A percentile compares a stretch with the other conserved stretches of the same genome.
Conservation (phyloP, 2,113 vertebrate species). For the Sceloporus undulatus region DNA sequence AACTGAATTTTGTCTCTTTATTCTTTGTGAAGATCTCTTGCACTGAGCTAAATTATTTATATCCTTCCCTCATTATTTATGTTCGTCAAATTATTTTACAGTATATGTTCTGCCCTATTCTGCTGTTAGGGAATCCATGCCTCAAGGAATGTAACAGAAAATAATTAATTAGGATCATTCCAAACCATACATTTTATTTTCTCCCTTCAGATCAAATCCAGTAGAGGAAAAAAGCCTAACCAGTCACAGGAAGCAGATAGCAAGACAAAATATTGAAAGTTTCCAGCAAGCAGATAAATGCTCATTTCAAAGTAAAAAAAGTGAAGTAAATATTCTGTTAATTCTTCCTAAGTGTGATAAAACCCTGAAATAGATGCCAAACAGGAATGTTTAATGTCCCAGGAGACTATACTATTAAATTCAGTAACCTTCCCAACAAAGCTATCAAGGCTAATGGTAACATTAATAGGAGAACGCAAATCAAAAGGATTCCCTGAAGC, state of each 20-base stretch:
- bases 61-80: not conserved
- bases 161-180: conserved; percentile 29
- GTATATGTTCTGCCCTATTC: not conserved
- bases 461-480: conserved; percentile 71
- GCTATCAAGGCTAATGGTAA: conserved; percentile 71
- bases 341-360: conserved; percentile 56
- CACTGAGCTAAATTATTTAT: conserved; percentile 27
- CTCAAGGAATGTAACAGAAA: not conserved
- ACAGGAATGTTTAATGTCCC: conserved; percentile 54
- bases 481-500: conserved; percentile 66
- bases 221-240: conserved; percentile 25
- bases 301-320: conserved; percentile 39
- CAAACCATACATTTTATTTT: not conserved
- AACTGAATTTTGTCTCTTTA: conserved; percentile 16
- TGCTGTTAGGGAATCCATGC: not conserved
- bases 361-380: conserved; percentile 58
- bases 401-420: conserved; percentile 59
- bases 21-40: not conserved
- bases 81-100: conserved; percentile 19
- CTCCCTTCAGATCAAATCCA: conserved; percentile 34
- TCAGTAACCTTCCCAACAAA: conserved; percentile 67
- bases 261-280: conserved; percentile 1
- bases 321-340: conserved; percentile 54
- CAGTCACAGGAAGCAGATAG: conserved; percentile 17
- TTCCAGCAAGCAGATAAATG: conserved; percentile 35